phyloP scores from a whole-genome alignment of 2,113 vertebrate species.

The Bubalus kerabau region DNA sequence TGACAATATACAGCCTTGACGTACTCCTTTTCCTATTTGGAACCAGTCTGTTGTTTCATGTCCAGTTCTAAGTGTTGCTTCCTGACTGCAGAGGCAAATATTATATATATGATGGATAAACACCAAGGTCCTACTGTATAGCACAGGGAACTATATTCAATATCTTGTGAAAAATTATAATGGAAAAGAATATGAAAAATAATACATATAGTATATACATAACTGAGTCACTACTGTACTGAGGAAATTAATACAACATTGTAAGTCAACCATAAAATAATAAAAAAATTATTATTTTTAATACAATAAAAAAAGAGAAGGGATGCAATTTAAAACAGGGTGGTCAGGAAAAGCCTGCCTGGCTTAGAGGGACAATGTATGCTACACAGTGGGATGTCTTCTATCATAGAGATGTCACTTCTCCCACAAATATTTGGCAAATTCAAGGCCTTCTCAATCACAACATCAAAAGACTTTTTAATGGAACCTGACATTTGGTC shows the following conservation, averaged over 20 bases:
- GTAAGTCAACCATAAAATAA: not conserved
- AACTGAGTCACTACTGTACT: not conserved
- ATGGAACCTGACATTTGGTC: not conserved
- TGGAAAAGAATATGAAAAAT: not conserved
- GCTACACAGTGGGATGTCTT: not conserved
- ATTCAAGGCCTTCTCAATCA: not conserved
- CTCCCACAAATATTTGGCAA: not conserved
- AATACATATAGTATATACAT: not conserved
- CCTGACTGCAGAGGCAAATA: not conserved
- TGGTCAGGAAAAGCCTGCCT: not conserved
- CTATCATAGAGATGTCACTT: not conserved
- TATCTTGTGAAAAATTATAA: not conserved
- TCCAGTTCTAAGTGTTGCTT: too few species aligned
- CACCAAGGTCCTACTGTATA: not conserved
- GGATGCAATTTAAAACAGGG: not conserved
- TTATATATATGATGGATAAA: not conserved
- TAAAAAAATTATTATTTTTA: not conserved
- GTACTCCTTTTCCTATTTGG: too few species aligned
- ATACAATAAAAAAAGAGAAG: not conserved
- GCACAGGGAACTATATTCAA: not conserved
- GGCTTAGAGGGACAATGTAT: not conserved
- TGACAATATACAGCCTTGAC: too few species aligned
- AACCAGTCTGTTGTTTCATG: too few species aligned
- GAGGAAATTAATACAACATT: not conserved
- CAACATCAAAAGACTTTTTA: not conserved